Evolutionary conservation across 1,140 invertebrate genomes (phyloP), one percentile per base, ranked within the genome.

Genomic region (Sesamia nonagrioides): DNA sequence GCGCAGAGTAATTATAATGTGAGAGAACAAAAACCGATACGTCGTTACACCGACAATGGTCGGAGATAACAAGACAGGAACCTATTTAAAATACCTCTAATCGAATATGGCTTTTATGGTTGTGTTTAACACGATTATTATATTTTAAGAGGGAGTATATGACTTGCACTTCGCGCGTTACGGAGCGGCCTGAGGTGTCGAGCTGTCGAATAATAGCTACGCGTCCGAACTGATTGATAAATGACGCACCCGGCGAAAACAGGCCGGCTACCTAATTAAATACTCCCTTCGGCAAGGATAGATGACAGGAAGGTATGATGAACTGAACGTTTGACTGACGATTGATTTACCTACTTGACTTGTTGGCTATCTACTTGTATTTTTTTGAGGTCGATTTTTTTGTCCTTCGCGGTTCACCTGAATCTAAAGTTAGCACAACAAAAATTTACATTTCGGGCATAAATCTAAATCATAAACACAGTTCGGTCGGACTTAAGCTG

Each of bases 51-150:
- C 79, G 83, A 94, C 92, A 93, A 94, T 92, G 82, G 88, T 84
- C 42, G 78, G 78, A 92, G 91, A 94, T 94, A 94, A 94, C 92
- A 89, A 93, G 93, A 90, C 92, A 90, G 87, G 86, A 92, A 92
- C 90, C 90, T 89, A 90, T 94, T 93, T 93, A 91, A 94, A 93
- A 92, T 92, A 90, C 87, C 84, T 93, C 87, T 92, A 93, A 94
- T 93, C 91, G 93, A 92, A 95, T 91, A 93, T 92, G 91, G 93
- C 86, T 93, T 95, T 95, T 95, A 93, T 94, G 92, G 89, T 91
- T 90, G 91, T 95, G 91, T 95, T 95, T 95, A 95, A 95, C 94
- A 95, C 93, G 93, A 95, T 95, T 95, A 95, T 95, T 95, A 95
- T 95, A 94, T 95, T 95, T 95, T 94, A 95, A 95, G 92, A 95